These are phyloP conservation scores for Nymphicus hollandicus DNA, from an alignment of 2,113 vertebrate genomes.

Conservation along the genomic window DNA sequence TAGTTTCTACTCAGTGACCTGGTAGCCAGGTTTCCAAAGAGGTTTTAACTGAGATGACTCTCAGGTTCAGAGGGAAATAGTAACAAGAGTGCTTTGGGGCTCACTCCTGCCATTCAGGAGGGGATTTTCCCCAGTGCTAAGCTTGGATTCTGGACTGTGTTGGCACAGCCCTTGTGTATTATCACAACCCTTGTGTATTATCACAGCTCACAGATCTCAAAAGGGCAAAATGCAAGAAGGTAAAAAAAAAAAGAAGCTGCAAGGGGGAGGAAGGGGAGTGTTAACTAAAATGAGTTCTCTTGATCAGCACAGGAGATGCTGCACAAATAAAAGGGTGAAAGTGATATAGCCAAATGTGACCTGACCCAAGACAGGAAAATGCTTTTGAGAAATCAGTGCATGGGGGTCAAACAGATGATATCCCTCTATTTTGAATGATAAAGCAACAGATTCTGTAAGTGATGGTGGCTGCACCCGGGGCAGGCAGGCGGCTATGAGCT, in stretches of 20 bases:
- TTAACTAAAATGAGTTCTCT: background rate
- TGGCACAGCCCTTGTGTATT: constrained; percentile 29
- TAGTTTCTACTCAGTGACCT: background rate
- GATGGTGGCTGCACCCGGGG: background rate
- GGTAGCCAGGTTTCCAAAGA: background rate
- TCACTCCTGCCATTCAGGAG: constrained; percentile 27
- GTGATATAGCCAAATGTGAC: background rate
- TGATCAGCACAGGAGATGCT: background rate
- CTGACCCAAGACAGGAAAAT: background rate
- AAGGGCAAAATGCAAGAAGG: constrained; percentile 38
- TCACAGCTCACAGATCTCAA: constrained; percentile 26
- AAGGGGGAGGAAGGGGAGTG: background rate
- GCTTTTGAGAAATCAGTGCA: background rate
- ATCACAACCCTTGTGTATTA: constrained; percentile 9
- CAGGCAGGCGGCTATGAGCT: background rate
- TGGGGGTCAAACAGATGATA: background rate
- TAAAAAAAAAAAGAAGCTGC: background rate
- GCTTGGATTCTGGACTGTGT: background rate
- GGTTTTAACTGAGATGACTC: background rate
- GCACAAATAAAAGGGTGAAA: background rate
- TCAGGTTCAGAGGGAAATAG: constrained; percentile 29
- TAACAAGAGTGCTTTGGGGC: background rate
- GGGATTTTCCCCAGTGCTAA: constrained; percentile 50
- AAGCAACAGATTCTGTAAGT: background rate
- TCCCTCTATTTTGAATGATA: background rate